These are phyloP conservation scores for Picus viridis DNA, from an alignment of 2,797 vertebrate genomes.

Conservation along the genomic window DNA sequence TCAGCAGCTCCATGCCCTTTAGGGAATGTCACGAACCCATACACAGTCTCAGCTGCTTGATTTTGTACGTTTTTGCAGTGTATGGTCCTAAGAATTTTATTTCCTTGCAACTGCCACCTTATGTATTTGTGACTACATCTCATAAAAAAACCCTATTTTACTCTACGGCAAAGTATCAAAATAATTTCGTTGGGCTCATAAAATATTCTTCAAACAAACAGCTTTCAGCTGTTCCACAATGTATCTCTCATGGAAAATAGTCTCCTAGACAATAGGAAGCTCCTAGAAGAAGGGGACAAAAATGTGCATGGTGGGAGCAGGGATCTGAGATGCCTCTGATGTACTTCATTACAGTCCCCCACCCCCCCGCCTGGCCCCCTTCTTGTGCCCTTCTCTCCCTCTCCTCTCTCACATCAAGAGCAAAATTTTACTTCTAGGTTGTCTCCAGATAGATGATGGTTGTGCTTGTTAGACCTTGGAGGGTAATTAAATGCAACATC, in stretches of 20 bases:
- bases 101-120: background rate
- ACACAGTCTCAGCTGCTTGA: background rate
- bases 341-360: background rate
- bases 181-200: background rate
- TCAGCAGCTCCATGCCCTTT: background rate
- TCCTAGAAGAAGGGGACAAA: background rate
- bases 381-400: background rate
- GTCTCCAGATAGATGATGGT: background rate
- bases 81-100: background rate
- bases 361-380: background rate
- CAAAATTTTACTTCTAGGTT: background rate
- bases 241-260: background rate
- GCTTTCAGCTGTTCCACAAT: background rate
- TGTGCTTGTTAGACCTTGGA: background rate
- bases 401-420: background rate
- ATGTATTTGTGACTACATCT: background rate
- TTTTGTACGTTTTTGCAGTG: background rate
- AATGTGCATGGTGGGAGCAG: background rate
- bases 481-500: background rate
- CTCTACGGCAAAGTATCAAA: background rate
- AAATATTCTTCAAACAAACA: constrained; percentile 26
- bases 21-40: background rate
- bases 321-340: background rate
- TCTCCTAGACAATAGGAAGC: background rate
- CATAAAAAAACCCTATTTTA: background rate